Evolutionary conservation across 2,888 invertebrate genomes (phyloP), one percentile per base, ranked within the genome.

Genomic region (Petrolisthes manimaculis): DNA sequence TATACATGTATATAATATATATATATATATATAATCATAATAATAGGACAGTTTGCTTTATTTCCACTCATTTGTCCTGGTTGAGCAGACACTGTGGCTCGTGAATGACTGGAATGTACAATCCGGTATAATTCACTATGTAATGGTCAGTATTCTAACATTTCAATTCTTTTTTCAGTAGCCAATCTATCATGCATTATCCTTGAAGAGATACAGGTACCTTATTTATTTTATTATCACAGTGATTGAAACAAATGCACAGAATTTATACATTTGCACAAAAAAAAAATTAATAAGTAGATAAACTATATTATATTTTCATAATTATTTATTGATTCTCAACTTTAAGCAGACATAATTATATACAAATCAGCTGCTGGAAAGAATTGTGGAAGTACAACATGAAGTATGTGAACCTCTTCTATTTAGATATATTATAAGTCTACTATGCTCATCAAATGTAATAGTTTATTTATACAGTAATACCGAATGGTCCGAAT

Each of bases 261-360:
- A 71, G 71, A 71, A 21, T n/a, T 21, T 71, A 71, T 71, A 71
- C 71, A n/a, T 71, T n/a, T 71, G 71, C 71, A 71, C 71, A 14
- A 61, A 61, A 61, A 61, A 61, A 61, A 61, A 61, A 61, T 12
- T 0, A 61, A 61, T 12, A 61, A 61, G 18, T 61, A 37, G 37
- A 37, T 37, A 2, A 37, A 37, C 37, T 37, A 37, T 37, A 37
- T 37, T 37, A 37, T 37, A 37, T 37, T 61, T 61, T 61, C 9
- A 12, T 61, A 61, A 12, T 61, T 61, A 61, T 61, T 61, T 61
- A 18, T 61, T 9, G 61, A 61, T 61, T 61, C 18, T 37, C 37
- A 37, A 61, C 12, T 9, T 61, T 12, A 1, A 12, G 61, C 18
- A 61, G 9, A 18, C 61, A 61, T 61, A 18, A 61, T 18, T 61